Conservation (phyloP, 2,888 invertebrate species). For the Brachycybe producta region DNA sequence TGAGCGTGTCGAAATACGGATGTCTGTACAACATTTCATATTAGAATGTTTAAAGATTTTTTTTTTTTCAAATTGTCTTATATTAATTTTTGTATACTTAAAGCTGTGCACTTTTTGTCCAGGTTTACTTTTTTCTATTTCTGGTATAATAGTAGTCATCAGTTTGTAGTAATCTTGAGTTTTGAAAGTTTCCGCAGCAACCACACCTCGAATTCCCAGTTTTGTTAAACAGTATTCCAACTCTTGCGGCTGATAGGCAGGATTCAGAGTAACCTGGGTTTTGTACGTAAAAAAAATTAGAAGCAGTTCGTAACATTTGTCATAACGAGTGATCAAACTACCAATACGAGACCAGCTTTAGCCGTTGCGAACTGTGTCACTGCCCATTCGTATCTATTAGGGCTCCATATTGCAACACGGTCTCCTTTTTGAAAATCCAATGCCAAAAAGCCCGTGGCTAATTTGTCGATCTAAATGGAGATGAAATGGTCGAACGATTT, state of each 20-base stretch:
- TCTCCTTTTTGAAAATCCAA: conserved; percentile 59
- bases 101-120: conserved; percentile 18
- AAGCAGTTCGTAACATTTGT: conserved; percentile 43
- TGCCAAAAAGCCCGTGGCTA: conserved; percentile 55
- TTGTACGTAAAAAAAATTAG: conserved; percentile 41
- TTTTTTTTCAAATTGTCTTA: not conserved
- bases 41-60: no score
- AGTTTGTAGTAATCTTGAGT: conserved; percentile 53
- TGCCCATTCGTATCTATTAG: conserved; percentile 65
- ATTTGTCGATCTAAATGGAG: conserved; percentile 17
- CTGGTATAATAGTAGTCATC: conserved; percentile 46
- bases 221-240: conserved; percentile 57
- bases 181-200: conserved; percentile 50
- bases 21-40: conserved; percentile 4
- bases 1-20: conserved; percentile 8
- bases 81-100: not conserved
- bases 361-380: conserved; percentile 54
- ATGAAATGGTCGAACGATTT: no score
- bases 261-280: conserved; percentile 57
- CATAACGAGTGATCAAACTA: conserved; percentile 32
- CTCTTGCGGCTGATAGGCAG: conserved; percentile 55
- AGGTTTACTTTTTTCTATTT: conserved; percentile 34
- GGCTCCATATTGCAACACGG: conserved; percentile 63
- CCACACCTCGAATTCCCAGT: conserved; percentile 51
- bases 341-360: conserved; percentile 56